Percentiles rank a stretch among this genome's conserved stretches.
These are phyloP conservation scores for Megaustenia siamemsis DNA, from an alignment of 2,888 invertebrate species.

Conservation along the genomic window DNA sequence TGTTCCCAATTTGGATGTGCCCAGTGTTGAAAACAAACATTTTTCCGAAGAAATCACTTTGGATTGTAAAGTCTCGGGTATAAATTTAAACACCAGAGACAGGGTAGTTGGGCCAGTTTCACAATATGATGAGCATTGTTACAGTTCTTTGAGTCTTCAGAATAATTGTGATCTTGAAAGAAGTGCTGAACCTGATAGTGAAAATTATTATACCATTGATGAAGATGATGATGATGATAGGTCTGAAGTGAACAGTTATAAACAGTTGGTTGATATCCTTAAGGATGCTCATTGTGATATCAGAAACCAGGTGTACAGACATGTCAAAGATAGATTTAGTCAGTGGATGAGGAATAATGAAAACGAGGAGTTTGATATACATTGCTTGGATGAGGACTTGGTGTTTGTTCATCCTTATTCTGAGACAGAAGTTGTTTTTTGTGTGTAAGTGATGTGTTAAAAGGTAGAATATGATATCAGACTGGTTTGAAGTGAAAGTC, in stretches of 20 bases:
- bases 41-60: no score
- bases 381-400: slow-evolving; percentile 22
- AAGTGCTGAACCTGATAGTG: not conserved
- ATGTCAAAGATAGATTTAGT: slow-evolving; percentile 7
- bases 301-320: slow-evolving; percentile 1
- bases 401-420: not conserved
- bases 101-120: not conserved
- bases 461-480: not conserved
- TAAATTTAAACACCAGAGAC: not conserved
- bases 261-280: slow-evolving; percentile 42
- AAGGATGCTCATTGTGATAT: slow-evolving; percentile 31
- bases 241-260: slow-evolving; percentile 48
- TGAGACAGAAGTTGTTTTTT: slow-evolving; percentile 49
- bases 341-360: slow-evolving; percentile 18
- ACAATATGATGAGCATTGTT: not conserved
- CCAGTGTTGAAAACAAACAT: no score
- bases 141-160: not conserved
- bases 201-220: not conserved
- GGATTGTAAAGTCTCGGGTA: not conserved
- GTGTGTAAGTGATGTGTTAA: not conserved
- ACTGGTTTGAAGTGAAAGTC: no score
- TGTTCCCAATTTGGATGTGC: no score
- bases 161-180: not conserved
- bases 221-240: not conserved
- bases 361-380: slow-evolving; percentile 16